Conservation (phyloP, 2,888 invertebrate genomes). For the Cosmorhoe ocellata region DNA sequence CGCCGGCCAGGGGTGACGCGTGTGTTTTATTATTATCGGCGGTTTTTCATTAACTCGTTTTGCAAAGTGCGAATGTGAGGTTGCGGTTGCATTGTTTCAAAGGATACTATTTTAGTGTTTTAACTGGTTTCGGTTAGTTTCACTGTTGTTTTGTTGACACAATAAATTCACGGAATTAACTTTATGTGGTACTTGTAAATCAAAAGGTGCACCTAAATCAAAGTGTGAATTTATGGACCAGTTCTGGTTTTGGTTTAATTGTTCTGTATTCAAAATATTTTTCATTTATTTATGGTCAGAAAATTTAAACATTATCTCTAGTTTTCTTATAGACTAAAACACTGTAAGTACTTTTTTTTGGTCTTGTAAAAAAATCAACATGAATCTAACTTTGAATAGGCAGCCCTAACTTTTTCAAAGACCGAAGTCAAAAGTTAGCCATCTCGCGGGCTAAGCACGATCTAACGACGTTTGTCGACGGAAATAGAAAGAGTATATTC, state of each 20-base stretch:
- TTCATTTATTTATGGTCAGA: too few relatives aligned
- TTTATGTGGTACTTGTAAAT: slow-evolving; percentile 24
- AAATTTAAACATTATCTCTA: too few relatives aligned
- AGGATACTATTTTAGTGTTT: slow-evolving; percentile 35
- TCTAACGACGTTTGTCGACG: slow-evolving; percentile 46
- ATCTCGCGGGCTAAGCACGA: slow-evolving; percentile 49
- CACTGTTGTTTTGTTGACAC: slow-evolving; percentile 32
- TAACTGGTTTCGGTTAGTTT: slow-evolving; percentile 32
- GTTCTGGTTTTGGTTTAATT: not conserved
- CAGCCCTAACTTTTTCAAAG: slow-evolving; percentile 58
- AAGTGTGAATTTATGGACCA: not conserved
- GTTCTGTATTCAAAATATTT: not conserved
- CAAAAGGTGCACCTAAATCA: slow-evolving; percentile 2
- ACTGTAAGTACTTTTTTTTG: too few relatives aligned
- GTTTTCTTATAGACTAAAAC: too few relatives aligned
- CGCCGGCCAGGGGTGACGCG: slow-evolving; percentile 71
- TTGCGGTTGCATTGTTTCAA: slow-evolving; percentile 31
- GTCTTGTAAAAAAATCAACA: not conserved
- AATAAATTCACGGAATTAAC: slow-evolving; percentile 22
- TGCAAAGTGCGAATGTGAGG: slow-evolving; percentile 45
- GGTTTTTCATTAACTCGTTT: slow-evolving; percentile 72
- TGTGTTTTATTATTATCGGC: slow-evolving; percentile 73
- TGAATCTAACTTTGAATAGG: slow-evolving; percentile 15
- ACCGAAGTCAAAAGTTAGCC: slow-evolving; percentile 52
- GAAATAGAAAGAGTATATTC: slow-evolving; percentile 43